Base-by-base conservation (phyloP, 1,140 invertebrate genomes). In the Sipha flava region DNA sequence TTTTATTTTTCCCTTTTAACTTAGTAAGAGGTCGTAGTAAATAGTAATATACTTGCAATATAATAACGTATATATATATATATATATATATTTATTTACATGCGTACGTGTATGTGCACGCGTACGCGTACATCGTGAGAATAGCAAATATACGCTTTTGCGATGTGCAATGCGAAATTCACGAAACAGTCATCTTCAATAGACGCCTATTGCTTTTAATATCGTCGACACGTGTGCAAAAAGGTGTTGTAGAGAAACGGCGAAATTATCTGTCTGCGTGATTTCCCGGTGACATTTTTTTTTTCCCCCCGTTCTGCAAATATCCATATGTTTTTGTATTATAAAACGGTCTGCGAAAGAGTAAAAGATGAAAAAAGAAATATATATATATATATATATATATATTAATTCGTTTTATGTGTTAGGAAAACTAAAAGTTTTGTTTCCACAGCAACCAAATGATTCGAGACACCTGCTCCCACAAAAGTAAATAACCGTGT, bases 401-500 rank as follows among this genome's bases (percentile, higher is more conserved):
- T 68, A 43, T 43, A 68, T 43, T 68, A 68, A 43, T 43, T 43
- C 26, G 14, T 72, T 52, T 52, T 49, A 21, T 72, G n/a, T 72
- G 68, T 72, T 72, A 14, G 45, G 68, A 72, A 72, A 72, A 49
- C 26, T 49, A 47, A 72, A 72, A 72, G 43, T 72, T 47, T 49
- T n/a, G 45, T 72, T 49, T 72, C 68, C 45, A 31, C 26, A 31
- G 68, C 68, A 72, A 72, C 68, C 68, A 18, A 72, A 72, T 49
- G 68, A 72, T 72, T 72, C 68, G 9, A 31, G 68, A 31, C 40
- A 45, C 66, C 43, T 45, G 66, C 66, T 47, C 21, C 43, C 43
- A 29, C 66, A 70, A 45, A 70, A 45, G 66, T 70, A 70, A 70
- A 70, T 47, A 70, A 70, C 66, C 66, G 66, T 70, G 37, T 70